Evolutionary conservation across 2,797 vertebrate species (phyloP).

Genomic region (Cyprinella venusta): DNA sequence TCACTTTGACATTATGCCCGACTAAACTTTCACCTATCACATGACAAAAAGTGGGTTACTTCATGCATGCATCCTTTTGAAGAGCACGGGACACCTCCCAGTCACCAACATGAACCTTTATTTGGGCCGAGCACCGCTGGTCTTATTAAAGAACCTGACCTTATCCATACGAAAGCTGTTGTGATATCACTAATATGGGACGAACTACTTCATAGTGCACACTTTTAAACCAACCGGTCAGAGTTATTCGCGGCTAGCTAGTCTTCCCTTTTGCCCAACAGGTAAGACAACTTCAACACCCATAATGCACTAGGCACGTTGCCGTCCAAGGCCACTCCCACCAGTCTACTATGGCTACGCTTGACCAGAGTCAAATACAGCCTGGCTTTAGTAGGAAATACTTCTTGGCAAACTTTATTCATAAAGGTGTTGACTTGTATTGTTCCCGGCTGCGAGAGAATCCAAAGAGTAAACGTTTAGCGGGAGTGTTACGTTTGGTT

Average conservation of each 20-base stretch:
- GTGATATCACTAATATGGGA: neutral
- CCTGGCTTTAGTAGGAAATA: too few relatives aligned
- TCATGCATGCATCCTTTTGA: slow-evolving; percentile 38
- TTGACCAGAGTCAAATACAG: too few relatives aligned
- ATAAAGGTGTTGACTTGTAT: too few relatives aligned
- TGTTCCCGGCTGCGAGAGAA: too few relatives aligned
- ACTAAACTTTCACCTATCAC: slow-evolving; percentile 49
- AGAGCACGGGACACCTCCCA: neutral
- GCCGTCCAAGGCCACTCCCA: too few relatives aligned
- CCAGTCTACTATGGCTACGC: too few relatives aligned
- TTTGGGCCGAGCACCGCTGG: neutral
- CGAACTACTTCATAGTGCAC: neutral
- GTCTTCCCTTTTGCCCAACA: too few relatives aligned
- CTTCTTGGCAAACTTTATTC: too few relatives aligned
- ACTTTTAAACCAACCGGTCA: neutral
- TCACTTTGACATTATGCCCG: slow-evolving; percentile 45
- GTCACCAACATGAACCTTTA: neutral
- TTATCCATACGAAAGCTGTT: neutral
- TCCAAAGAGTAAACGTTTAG: too few relatives aligned
- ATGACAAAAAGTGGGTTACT: slow-evolving; percentile 38
- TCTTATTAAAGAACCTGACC: slow-evolving; percentile 22
- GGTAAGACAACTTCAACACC: too few relatives aligned
- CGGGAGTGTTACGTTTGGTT: neutral
- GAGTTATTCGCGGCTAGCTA: neutral
- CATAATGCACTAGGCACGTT: too few relatives aligned